phyloP scores from a whole-genome alignment of 2,113 vertebrate genomes.

The Nannobrachium achirus region DNA sequence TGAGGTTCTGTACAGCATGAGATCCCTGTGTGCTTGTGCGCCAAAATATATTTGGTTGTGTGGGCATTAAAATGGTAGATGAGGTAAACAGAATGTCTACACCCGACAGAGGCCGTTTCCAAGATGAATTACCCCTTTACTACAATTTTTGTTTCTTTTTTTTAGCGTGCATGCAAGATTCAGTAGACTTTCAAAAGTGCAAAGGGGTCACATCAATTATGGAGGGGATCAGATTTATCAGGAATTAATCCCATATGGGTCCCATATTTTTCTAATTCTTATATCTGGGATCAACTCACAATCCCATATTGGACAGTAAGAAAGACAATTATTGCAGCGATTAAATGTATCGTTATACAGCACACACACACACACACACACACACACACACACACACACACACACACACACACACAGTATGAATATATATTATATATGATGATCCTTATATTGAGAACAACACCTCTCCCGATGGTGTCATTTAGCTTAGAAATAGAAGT shows the following conservation, averaged over 20 bases:
- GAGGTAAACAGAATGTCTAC: conserved; percentile 20
- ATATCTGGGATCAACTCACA: too few relatives aligned
- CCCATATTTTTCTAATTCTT: not conserved
- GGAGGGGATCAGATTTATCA: not conserved
- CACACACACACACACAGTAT: too few relatives aligned
- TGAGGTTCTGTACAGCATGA: conserved; percentile 38
- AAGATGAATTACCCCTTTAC: conserved; percentile 7
- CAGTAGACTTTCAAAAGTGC: not conserved
- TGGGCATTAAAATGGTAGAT: conserved; percentile 24
- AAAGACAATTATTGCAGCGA: too few relatives aligned
- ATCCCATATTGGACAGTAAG: too few relatives aligned
- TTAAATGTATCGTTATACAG: too few relatives aligned
- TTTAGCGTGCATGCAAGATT: conserved; percentile 15
- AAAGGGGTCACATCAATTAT: not conserved
- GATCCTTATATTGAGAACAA: not conserved
- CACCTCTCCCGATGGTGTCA: conserved; percentile 26
- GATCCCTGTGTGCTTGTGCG: conserved; percentile 28
- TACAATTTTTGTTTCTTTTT: conserved; percentile 1
- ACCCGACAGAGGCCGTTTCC: conserved; percentile 6
- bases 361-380: too few relatives aligned
- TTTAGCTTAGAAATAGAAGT: conserved; percentile 31
- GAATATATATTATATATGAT: too few relatives aligned
- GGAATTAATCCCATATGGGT: not conserved
- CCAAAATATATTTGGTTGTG: conserved; percentile 40
- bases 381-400: too few relatives aligned